These are phyloP conservation scores for Exaiptasia diaphana DNA, from an alignment of 64 coral and sea anemone genomes.

Conservation along the genomic window DNA sequence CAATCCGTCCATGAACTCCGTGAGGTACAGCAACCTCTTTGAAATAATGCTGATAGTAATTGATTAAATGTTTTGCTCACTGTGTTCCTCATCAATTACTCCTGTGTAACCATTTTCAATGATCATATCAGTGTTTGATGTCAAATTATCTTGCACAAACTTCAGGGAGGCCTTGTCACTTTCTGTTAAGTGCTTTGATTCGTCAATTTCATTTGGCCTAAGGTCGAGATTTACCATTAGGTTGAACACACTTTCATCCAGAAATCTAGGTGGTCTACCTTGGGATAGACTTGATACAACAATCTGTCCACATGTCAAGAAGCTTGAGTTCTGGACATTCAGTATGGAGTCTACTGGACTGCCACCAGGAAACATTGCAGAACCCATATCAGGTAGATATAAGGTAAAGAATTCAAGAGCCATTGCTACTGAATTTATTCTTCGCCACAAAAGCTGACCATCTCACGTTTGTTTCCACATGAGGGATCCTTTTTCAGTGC, in stretches of 20 bases:
- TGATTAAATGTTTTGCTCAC: conserved; percentile 24
- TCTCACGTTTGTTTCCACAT: not conserved
- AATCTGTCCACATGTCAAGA: conserved; percentile 30
- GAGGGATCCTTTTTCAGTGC: not conserved
- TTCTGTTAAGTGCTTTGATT: conserved; percentile 34
- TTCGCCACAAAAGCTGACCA: conserved; percentile 34
- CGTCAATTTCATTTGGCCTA: not conserved
- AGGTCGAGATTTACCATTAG: conserved; percentile 8
- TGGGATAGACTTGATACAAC: conserved; percentile 38
- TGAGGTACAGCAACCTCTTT: conserved; percentile 36
- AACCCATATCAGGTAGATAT: conserved; percentile 3
- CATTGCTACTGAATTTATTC: conserved; percentile 28
- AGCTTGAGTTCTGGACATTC: conserved; percentile 32
- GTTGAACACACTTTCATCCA: conserved; percentile 36
- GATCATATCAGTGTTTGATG: conserved; percentile 24
- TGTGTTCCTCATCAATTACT: conserved; percentile 15
- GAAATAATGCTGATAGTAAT: conserved; percentile 42
- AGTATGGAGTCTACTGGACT: conserved; percentile 18
- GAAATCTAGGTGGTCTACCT: conserved; percentile 33
- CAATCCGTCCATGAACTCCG: conserved; percentile 49
- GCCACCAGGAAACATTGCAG: conserved; percentile 39
- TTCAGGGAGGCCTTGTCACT: conserved; percentile 28
- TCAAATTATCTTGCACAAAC: conserved; percentile 10
- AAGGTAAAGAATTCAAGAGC: conserved; percentile 12
- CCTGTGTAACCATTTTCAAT: conserved; percentile 61